Conservation (phyloP, 2,113 vertebrate species). For the Poeciliopsis occidentalis region DNA sequence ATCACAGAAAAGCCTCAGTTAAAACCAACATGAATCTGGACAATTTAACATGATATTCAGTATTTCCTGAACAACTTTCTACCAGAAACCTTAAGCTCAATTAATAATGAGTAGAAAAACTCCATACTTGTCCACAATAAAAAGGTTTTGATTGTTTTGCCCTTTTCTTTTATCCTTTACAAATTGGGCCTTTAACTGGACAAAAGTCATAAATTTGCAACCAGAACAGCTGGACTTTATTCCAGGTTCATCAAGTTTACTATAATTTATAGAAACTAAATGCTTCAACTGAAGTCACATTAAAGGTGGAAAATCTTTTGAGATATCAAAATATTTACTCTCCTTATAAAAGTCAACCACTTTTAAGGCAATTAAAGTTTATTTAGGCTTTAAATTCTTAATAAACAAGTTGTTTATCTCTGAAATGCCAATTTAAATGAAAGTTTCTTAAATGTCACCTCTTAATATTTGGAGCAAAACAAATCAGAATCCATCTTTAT, state of each 20-base stretch:
- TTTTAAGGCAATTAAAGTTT: neutral
- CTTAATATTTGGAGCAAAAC: neutral
- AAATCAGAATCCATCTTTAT: neutral
- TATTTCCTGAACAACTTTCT: too few species aligned
- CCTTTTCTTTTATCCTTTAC: too few species aligned
- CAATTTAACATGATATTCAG: too few species aligned
- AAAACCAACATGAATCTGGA: too few species aligned
- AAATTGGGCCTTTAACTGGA: too few species aligned
- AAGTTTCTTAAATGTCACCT: slow-evolving; percentile 7
- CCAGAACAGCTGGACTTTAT: neutral
- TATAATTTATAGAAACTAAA: neutral
- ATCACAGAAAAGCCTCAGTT: too few species aligned
- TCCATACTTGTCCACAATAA: too few species aligned
- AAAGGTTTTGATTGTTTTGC: too few species aligned
- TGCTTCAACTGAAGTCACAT: neutral
- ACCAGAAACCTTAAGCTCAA: too few species aligned
- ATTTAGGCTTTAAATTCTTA: neutral
- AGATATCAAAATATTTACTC: neutral
- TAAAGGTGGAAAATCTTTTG: too few species aligned
- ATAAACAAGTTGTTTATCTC: neutral
- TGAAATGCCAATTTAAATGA: neutral
- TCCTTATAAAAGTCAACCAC: neutral
- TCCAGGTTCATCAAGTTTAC: neutral
- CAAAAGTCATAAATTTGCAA: neutral
- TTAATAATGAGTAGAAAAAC: too few species aligned